phyloP scores from a whole-genome alignment of 2,797 vertebrate genomes.

The Brachyrhaphis roseni region DNA sequence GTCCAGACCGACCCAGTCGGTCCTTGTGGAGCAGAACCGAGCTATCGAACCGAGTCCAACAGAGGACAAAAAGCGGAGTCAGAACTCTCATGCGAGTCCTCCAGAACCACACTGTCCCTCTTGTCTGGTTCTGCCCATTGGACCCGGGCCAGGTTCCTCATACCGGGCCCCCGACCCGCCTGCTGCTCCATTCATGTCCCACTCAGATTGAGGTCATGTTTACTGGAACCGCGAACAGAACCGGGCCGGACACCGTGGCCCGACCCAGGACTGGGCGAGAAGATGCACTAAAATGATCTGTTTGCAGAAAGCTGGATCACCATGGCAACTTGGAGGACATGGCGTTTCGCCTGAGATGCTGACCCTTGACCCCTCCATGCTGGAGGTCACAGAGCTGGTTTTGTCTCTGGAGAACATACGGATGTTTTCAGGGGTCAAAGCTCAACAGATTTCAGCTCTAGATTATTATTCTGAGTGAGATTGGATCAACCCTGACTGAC shows the following conservation, averaged over 20 bases:
- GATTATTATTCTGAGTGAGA: too few species aligned
- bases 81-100: conserved; percentile 37
- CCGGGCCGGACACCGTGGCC: conserved; percentile 5
- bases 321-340: not conserved
- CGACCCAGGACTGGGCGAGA: not conserved
- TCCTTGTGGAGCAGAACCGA: not conserved
- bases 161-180: conserved; percentile 48
- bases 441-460: too few species aligned
- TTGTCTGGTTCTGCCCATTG: conserved; percentile 47
- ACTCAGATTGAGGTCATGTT: conserved; percentile 65
- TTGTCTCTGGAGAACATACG: too few species aligned
- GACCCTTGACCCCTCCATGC: not conserved
- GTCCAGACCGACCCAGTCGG: not conserved
- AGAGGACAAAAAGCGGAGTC: not conserved
- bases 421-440: too few species aligned
- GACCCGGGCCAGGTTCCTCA: conserved; percentile 60
- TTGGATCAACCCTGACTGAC: too few species aligned
- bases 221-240: conserved; percentile 59
- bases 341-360: not conserved
- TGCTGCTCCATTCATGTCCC: conserved; percentile 65
- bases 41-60: not conserved
- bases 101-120: conserved; percentile 53
- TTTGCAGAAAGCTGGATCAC: not conserved
- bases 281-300: too few species aligned
- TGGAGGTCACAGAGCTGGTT: not conserved